Evolutionary conservation across 2,113 vertebrate species (phyloP).

Genomic region (Callionymus lyra): DNA sequence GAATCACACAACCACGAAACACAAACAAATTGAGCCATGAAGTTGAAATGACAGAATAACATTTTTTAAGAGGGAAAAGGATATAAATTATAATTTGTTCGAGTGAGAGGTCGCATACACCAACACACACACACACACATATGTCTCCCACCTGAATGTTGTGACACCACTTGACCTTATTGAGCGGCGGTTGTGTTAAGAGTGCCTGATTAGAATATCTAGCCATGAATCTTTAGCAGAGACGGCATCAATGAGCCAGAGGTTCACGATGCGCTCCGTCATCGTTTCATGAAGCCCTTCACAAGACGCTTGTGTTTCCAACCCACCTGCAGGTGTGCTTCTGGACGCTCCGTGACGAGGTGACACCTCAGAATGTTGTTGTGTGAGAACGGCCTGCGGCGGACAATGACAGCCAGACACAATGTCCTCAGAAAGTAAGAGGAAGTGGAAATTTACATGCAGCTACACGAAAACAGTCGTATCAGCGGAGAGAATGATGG

Average conservation of each 20-base stretch:
- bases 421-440: constrained; percentile 35
- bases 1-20: too few species aligned
- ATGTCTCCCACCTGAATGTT: constrained; percentile 39
- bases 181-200: constrained; percentile 61
- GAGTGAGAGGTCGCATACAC: constrained; percentile 1
- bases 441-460: constrained; percentile 41
- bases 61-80: too few species aligned
- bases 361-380: constrained; percentile 43
- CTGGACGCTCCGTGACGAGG: constrained; percentile 21
- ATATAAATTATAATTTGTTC: neutral
- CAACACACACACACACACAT: constrained; percentile 23
- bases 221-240: constrained; percentile 63
- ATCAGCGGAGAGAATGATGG: constrained; percentile 18
- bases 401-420: constrained; percentile 24
- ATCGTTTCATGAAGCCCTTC: constrained; percentile 50
- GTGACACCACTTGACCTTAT: constrained; percentile 66
- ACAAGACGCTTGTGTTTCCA: constrained; percentile 9
- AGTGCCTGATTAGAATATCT: constrained; percentile 66
- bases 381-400: neutral
- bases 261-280: constrained; percentile 44
- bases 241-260: too few species aligned
- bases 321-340: constrained; percentile 30
- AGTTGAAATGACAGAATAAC: too few species aligned
- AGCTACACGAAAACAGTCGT: constrained; percentile 19
- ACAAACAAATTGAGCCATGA: too few species aligned